A percentile compares a stretch with the other conserved stretches of the same genome.
Evolutionary conservation across 1,140 invertebrate species (phyloP).

Genomic region (Periplaneta americana): DNA sequence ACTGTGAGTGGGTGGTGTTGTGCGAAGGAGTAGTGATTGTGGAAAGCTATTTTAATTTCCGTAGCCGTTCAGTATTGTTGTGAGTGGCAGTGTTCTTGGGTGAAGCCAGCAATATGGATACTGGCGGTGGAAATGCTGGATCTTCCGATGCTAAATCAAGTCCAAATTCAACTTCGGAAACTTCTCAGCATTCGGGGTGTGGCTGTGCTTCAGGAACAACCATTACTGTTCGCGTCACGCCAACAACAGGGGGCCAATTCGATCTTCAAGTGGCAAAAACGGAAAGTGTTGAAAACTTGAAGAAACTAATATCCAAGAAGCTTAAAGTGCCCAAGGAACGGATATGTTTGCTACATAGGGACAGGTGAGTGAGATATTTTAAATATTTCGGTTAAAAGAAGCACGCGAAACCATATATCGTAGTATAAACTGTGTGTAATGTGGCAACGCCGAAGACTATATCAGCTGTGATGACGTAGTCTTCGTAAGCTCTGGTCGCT

Average conservation of each 20-base stretch:
- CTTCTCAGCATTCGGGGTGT: slow-evolving; percentile 46
- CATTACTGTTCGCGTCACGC: slow-evolving; percentile 69
- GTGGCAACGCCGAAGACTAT: neutral
- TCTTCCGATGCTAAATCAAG: slow-evolving; percentile 2
- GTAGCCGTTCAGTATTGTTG: neutral
- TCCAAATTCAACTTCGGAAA: neutral
- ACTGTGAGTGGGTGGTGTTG: neutral
- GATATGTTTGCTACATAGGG: slow-evolving; percentile 83
- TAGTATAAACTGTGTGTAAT: neutral
- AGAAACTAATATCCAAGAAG: slow-evolving; percentile 86
- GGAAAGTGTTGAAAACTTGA: slow-evolving; percentile 80
- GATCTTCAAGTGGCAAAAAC: slow-evolving; percentile 70
- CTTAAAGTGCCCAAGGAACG: slow-evolving; percentile 87
- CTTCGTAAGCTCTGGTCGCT: neutral
- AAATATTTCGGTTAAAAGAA: neutral
- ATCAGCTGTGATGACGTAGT: slow-evolving; percentile 9
- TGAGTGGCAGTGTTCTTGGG: neutral
- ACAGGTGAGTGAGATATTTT: slow-evolving; percentile 66
- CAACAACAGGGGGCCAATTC: slow-evolving; percentile 87
- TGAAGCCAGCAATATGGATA: slow-evolving; percentile 9
- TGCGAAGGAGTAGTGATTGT: neutral
- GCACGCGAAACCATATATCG: neutral
- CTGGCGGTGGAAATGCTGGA: slow-evolving; percentile 8
- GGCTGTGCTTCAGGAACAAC: slow-evolving; percentile 39
- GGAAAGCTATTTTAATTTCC: neutral